Conservation (phyloP, 2,888 invertebrate genomes). For the Caenorhabditis sp. region DNA sequence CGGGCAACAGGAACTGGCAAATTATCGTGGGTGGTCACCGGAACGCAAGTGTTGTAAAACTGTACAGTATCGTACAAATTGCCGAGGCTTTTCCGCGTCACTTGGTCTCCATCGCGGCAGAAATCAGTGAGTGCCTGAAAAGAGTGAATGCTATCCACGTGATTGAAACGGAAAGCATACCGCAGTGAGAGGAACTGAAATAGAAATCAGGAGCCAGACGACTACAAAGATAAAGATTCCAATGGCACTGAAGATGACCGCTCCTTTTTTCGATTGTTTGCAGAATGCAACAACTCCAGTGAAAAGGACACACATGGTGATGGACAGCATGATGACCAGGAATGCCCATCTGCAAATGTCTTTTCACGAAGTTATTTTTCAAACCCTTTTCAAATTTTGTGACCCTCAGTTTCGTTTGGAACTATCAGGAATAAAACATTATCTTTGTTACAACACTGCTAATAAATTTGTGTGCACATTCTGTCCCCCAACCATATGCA, state of each 20-base stretch:
- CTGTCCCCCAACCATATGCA: neutral
- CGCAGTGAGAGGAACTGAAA: conserved; percentile 76
- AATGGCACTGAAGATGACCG: conserved; percentile 80
- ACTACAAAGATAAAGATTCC: conserved; percentile 81
- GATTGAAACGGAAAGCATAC: conserved; percentile 63
- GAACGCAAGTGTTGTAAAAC: conserved; percentile 74
- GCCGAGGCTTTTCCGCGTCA: conserved; percentile 68
- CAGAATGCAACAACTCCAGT: conserved; percentile 81
- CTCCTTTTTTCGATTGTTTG: conserved; percentile 78
- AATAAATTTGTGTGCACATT: neutral
- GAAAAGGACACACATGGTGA: conserved; percentile 80
- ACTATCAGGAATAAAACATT: neutral
- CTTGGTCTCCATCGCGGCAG: conserved; percentile 75
- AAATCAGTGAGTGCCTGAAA: conserved; percentile 76
- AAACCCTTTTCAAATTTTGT: neutral
- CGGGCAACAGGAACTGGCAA: conserved; percentile 56
- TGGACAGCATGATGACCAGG: conserved; percentile 75
- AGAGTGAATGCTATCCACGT: neutral
- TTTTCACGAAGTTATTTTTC: neutral
- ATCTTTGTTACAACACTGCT: neutral
- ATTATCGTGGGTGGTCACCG: conserved; percentile 71
- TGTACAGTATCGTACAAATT: conserved; percentile 73
- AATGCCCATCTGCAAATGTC: conserved; percentile 78
- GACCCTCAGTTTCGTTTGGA: too few relatives aligned
- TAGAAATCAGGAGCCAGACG: conserved; percentile 76